Base-by-base conservation (phyloP, 2,888 invertebrate species). In the Lochmaea crataegi region DNA sequence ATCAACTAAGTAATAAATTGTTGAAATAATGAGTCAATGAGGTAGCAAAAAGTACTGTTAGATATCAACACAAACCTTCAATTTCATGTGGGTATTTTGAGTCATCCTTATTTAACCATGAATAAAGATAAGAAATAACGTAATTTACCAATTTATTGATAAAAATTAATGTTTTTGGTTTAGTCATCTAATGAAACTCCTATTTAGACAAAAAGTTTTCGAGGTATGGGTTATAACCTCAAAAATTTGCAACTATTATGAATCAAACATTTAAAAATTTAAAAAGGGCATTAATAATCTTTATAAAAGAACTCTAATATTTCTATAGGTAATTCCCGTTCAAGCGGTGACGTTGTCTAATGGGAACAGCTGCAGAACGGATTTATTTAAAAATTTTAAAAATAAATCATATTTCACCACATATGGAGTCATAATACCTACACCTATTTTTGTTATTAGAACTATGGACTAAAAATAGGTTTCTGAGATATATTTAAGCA, bases 381-480 rank as follows among this genome's bases (percentile, higher is more conserved):
- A 22, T 57, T 45, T 60, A 61, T 48, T 68, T 14, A 42, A 57
- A 67, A 61, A 16, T 61, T 38, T 68, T 51, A 65, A 70, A 70
- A 70, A 69, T 69, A 65, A 70, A 70, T 41, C 57, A 58, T 18
- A 58, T 68, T 70, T 70, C 32, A 57, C 70, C 70, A 70, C 70
- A 64, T 70, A 70, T 57, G 70, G 64, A 57, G 65, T 42, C 64
- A 64, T 65, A 70, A 64, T 70, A 65, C 18, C 53, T 56, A 42
- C 70, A 57, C 56, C 56, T 64, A 70, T 69, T 68, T 68, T 56
- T 69, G 56, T 51, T 60, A 57, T 66, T 57, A 66, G 42, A 64
- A 57, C 38, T 22, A 32, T n/a, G 10, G 41, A 61, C 61, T 61
- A 68, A 68, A 68, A 68, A 68, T 68, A 68, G 51, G 10, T 42